A percentile compares a stretch with the other conserved stretches of the same genome.
Evolutionary conservation across 2,797 vertebrate species (phyloP).

Genomic region (Myotis findleyi): DNA sequence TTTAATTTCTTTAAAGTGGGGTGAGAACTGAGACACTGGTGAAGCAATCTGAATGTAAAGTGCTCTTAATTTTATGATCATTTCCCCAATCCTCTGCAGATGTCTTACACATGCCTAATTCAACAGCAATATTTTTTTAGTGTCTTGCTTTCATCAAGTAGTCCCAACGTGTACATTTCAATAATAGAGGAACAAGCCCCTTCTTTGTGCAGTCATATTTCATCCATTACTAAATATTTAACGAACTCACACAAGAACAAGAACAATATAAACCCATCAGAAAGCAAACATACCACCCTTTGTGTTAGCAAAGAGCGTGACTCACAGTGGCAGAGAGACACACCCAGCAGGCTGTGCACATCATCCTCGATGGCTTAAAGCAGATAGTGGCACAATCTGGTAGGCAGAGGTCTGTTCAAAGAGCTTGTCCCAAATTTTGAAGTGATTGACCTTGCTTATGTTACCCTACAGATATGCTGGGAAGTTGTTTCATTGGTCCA

Average conservation of each 20-base stretch:
- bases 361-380: rapidly evolving
- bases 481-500: neutral
- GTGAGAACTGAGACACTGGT: constrained; percentile 34
- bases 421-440: neutral
- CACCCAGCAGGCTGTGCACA: too few relatives aligned
- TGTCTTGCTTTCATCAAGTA: neutral
- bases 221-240: constrained; percentile 60
- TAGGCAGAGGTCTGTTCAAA: constrained; percentile 20
- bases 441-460: neutral
- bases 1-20: constrained; percentile 26
- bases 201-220: constrained; percentile 4
- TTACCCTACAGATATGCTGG: neutral
- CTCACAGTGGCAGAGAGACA: neutral
- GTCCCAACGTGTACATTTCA: neutral
- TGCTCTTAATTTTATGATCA: constrained; percentile 42
- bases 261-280: neutral
- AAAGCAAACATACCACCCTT: neutral
- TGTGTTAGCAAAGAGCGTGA: neutral
- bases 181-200: neutral
- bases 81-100: neutral
- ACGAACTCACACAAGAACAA: constrained; percentile 16
- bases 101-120: constrained; percentile 1
- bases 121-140: neutral
- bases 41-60: constrained; percentile 48
- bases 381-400: neutral